Evolutionary conservation across 2,888 invertebrate genomes (phyloP).

Genomic region (Hyposoter didymator): DNA sequence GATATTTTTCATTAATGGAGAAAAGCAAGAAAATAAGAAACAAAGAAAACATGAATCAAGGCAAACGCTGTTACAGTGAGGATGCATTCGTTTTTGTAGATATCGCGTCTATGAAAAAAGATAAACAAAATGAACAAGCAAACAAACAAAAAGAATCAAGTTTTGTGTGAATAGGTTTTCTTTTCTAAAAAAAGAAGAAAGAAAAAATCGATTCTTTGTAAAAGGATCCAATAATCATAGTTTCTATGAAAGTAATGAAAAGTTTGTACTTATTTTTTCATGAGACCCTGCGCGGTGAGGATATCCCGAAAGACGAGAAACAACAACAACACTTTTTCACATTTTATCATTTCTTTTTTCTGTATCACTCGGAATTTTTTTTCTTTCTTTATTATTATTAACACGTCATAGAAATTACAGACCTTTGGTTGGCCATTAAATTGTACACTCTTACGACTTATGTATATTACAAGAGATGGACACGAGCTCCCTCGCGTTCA

Average conservation of each 20-base stretch:
- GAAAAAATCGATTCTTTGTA: conserved; percentile 84
- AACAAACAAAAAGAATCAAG: conserved; percentile 77
- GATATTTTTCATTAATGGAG: conserved; percentile 79
- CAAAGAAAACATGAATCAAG: conserved; percentile 67
- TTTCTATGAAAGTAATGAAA: conserved; percentile 82
- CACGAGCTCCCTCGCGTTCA: conserved; percentile 7
- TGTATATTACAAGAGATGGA: conserved; percentile 37
- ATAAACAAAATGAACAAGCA: conserved; percentile 47
- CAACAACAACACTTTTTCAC: not conserved
- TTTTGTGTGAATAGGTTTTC: conserved; percentile 84
- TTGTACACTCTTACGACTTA: conserved; percentile 32
- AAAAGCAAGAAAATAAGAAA: conserved; percentile 73
- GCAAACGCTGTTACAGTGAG: conserved; percentile 77
- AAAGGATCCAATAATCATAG: conserved; percentile 85
- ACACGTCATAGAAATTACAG: conserved; percentile 51
- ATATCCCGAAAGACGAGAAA: conserved; percentile 21
- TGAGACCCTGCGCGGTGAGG: conserved; percentile 47
- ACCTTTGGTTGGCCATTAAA: conserved; percentile 1
- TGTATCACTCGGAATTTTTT: not conserved
- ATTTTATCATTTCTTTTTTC: not conserved
- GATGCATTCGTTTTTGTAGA: conserved; percentile 84
- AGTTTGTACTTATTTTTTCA: conserved; percentile 64
- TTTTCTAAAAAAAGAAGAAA: conserved; percentile 81
- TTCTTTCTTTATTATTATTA: conserved; percentile 29
- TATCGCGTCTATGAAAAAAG: conserved; percentile 76